Evolutionary conservation across 1,140 invertebrate species (phyloP), one percentile per base, ranked within the genome.

Genomic region (Drosophila cardini): DNA sequence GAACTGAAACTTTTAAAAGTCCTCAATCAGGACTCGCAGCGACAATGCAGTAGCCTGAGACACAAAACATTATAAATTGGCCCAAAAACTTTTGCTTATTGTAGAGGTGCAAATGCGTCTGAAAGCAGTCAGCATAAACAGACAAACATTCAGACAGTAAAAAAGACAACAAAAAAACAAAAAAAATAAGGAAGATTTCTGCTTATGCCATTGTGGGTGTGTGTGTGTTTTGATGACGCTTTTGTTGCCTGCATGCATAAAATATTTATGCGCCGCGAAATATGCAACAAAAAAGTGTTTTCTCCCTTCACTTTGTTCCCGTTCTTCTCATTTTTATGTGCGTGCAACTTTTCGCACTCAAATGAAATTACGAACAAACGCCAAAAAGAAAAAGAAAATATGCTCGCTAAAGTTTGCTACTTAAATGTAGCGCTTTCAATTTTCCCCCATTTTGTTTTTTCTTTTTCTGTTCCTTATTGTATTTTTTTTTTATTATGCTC

Each of bases 331-430:
- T 26, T 26, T 82, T 64, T 82, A 77, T 80, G 61, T 79, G 84
- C 83, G 79, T 87, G 83, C 83, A 86, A 86, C 84, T 86, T 86
- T 86, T 86, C 83, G 87, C 83, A 86, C 83, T 87, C 79, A 83
- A 86, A 87, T 87, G 76, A 86, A 86, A 86, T 86, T 86, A 86
- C 72, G 64, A 56, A 63, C 64, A 71, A 64, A 63, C 65, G 75
- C 13, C 11, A 60, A 38, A 55, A 43, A 11, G 15, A 30, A 30
- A 76, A 71, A 16, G 10, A 72, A 72, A 57, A 56, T 67, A 58
- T 26, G 64, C 62, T 48, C 42, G 40, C 9, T 26, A 21, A 84
- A 79, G 67, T 89, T 90, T 89, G 85, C 80, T 89, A 90, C 85
- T 90, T 90, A 90, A 89, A 89, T 90, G 84, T 80, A 61, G 77